Evolutionary conservation across 2,797 vertebrate species (phyloP), one percentile per base, ranked within the genome.

Genomic region (Parauchenoglanis ngamensis): DNA sequence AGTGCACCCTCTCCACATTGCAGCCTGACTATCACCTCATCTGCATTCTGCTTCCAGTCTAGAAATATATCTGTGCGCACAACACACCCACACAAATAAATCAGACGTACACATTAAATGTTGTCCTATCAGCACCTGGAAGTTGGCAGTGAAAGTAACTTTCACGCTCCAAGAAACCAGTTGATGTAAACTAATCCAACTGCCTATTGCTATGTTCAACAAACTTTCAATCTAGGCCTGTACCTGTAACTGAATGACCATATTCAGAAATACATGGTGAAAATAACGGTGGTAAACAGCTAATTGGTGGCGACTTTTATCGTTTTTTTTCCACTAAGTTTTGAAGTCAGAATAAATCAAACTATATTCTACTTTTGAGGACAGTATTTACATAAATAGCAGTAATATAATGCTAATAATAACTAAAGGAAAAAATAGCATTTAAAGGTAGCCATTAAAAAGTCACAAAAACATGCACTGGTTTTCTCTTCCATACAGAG

Each of bases 1-100:
- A 96, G 90, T 25, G 95, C 93, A 7, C 94, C 95, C 0, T 95
- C 94, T 87, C 97, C 98, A 89, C 96, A 94, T 79, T 96, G 96
- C 87, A 99, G 95, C 87, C 97, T 96, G 65, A 99, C 96, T 0
- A 97, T 98, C 88, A 99, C 96, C 89, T 99, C 97, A 1, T 96
- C 96, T 0, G 97, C 96, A 25, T 96, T 99, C 94, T 99, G 98
- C 92, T 96, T 98, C 98, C 98, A 99, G 91, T 99, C 97, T 57
- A 98, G 92, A 93, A 98, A 96, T 91, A 98, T 92, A 75, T 99
- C 98, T 99, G 63, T 54, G 35, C 7, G 15, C 77, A 68, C n/a
- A 89, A 23, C 90, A 61, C 35, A 80, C 54, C 54, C 87, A 83
- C 25, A 73, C 67, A 31, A 63, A 88, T 65, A 87, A 44, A 88